phyloP scores from a whole-genome alignment of 2,797 vertebrate species.

The Vireo griseus region DNA sequence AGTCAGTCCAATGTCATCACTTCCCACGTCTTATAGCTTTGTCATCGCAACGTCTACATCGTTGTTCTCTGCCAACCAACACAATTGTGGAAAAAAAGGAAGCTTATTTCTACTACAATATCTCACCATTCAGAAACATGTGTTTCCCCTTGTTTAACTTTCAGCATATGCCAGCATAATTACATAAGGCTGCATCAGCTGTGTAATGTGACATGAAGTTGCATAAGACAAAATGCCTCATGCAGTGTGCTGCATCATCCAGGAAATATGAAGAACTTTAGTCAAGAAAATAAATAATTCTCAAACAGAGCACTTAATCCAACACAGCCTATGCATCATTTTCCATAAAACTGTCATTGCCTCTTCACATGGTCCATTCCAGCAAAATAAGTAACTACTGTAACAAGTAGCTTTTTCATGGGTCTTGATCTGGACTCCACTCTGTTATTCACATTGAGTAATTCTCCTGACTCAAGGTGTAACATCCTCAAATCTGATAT shows the following conservation, averaged over 20 bases:
- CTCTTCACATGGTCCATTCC: neutral
- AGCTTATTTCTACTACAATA: neutral
- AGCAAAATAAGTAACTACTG: neutral
- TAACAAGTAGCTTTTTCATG: neutral
- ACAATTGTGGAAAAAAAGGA: neutral
- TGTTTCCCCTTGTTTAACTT: slow-evolving; percentile 1
- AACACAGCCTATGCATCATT: neutral
- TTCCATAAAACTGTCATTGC: neutral
- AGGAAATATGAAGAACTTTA: neutral
- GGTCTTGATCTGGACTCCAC: neutral
- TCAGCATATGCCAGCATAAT: neutral
- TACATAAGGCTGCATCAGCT: slow-evolving; percentile 15
- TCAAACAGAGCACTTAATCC: neutral
- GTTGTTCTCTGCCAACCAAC: neutral
- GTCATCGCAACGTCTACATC: neutral
- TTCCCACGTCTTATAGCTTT: neutral
- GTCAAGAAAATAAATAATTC: neutral
- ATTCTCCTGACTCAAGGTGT: neutral
- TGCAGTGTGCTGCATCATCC: neutral
- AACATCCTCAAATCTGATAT: neutral
- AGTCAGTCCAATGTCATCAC: neutral
- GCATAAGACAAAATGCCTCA: slow-evolving; percentile 1
- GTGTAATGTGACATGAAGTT: slow-evolving; percentile 6
- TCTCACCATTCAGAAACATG: neutral
- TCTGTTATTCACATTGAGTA: neutral